Evolutionary conservation across 2,113 vertebrate genomes (phyloP).

Genomic region (Lichenostomus cassidix): DNA sequence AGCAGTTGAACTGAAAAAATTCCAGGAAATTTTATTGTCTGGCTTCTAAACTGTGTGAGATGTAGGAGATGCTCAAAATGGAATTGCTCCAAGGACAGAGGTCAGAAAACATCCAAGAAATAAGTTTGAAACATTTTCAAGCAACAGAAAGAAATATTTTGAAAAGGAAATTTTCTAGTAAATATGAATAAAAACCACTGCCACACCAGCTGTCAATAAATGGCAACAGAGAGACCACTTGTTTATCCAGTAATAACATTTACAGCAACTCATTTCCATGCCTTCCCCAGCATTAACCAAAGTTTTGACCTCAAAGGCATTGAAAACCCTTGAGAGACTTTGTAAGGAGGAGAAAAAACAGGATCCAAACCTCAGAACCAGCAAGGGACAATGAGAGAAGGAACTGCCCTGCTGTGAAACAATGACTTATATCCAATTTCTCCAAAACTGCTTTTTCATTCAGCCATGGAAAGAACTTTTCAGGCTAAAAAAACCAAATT

Average conservation of each 20-base stretch:
- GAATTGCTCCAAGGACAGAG: neutral
- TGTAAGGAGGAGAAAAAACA: neutral
- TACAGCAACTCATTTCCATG: neutral
- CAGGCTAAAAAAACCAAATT: neutral
- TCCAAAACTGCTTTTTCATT: neutral
- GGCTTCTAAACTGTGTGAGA: neutral
- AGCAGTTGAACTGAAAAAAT: neutral
- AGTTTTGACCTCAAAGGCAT: neutral
- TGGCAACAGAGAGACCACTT: neutral
- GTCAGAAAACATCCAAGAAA: neutral
- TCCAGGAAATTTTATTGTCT: neutral
- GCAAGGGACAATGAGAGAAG: neutral
- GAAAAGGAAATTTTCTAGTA: neutral
- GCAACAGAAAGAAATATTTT: neutral
- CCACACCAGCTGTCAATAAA: neutral
- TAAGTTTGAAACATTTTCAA: neutral
- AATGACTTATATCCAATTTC: constrained; percentile 12
- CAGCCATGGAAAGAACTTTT: neutral
- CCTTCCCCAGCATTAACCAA: neutral
- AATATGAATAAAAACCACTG: neutral
- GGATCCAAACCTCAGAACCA: neutral
- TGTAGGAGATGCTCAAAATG: neutral
- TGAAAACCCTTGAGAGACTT: neutral
- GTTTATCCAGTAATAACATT: neutral
- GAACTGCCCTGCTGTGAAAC: constrained; percentile 3